phyloP scores from a whole-genome alignment of 2,888 invertebrate species.

The Apantesis nais region DNA sequence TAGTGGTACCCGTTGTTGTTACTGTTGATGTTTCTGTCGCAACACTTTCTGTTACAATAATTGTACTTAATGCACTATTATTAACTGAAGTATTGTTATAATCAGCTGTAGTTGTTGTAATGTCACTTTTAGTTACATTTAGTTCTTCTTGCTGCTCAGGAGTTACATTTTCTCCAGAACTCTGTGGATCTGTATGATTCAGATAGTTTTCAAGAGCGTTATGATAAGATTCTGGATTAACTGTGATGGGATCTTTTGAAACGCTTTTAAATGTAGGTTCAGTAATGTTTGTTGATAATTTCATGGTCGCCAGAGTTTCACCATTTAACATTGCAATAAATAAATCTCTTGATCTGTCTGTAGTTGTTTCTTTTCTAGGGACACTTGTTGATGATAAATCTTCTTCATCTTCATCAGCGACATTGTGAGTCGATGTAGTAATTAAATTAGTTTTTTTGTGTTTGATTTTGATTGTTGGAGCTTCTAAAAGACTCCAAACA shows the following conservation, averaged over 20 bases:
- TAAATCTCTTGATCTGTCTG: neutral
- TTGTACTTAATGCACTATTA: neutral
- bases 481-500: neutral
- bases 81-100: neutral
- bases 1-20: constrained; percentile 15
- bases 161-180: neutral
- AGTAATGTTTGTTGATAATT: neutral
- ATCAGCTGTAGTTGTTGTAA: neutral
- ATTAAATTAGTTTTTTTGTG: neutral
- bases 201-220: neutral
- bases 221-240: neutral
- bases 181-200: neutral
- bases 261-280: neutral
- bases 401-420: neutral
- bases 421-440: neutral
- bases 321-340: neutral
- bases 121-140: neutral
- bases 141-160: neutral
- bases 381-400: neutral
- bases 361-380: neutral
- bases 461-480: neutral
- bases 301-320: neutral
- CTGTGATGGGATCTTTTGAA: neutral
- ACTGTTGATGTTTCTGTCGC: constrained; percentile 11
- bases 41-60: neutral